These are phyloP conservation scores for Cylas formicarius DNA, from an alignment of 1,140 invertebrate species.

Conservation along the genomic window DNA sequence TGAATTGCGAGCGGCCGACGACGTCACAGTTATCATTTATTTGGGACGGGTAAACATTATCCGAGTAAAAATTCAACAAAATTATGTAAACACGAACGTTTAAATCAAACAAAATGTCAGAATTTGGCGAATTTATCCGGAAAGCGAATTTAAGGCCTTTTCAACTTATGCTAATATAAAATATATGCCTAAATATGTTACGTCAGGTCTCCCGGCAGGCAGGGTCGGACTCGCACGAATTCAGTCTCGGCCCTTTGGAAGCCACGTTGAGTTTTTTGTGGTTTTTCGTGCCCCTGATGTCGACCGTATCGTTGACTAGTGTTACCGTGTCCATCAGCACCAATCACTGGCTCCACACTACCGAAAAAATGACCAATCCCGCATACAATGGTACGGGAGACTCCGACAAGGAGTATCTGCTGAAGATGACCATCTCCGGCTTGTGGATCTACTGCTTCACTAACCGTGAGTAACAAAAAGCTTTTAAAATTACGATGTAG, in stretches of 20 bases:
- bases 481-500: constrained; percentile 14
- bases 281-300: constrained; percentile 57
- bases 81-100: constrained; percentile 17
- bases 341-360: constrained; percentile 63
- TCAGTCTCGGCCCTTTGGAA: constrained; percentile 18
- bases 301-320: constrained; percentile 55
- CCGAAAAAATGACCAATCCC: constrained; percentile 62
- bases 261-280: constrained; percentile 41
- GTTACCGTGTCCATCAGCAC: constrained; percentile 58
- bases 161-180: constrained; percentile 1
- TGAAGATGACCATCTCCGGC: constrained; percentile 62
- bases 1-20: no score
- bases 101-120: constrained; percentile 20
- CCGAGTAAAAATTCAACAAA: constrained; percentile 16
- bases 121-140: constrained; percentile 8
- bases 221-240: constrained; percentile 17
- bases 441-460: constrained; percentile 64
- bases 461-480: constrained; percentile 62
- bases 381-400: constrained; percentile 54
- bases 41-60: no score
- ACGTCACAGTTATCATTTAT: no score
- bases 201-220: constrained; percentile 13
- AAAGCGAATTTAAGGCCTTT: not conserved
- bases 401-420: constrained; percentile 50
- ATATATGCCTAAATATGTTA: no score